A percentile compares a stretch with the other conserved stretches of the same genome.
Evolutionary conservation across 2,888 invertebrate genomes (phyloP).

Genomic region (Ormyrus nitidulus): DNA sequence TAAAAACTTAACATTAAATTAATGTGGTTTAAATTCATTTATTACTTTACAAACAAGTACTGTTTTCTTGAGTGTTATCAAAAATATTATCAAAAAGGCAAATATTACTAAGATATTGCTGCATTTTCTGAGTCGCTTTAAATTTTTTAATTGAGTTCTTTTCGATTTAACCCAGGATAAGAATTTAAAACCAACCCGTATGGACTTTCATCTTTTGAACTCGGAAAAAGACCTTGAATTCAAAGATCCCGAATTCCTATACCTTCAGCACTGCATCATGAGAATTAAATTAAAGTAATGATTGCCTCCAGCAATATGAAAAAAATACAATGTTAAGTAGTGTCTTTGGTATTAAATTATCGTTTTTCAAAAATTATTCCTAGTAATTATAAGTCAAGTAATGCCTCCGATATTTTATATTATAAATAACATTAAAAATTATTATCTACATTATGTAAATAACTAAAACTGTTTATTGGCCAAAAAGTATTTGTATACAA

Average conservation of each 20-base stretch:
- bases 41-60: no score
- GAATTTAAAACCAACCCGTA: slow-evolving; percentile 9
- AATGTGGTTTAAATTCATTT: no score
- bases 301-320: slow-evolving; percentile 5
- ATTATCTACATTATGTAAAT: no score
- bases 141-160: slow-evolving; percentile 1
- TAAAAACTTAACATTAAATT: no score
- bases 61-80: no score
- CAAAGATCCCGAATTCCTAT: slow-evolving; percentile 17
- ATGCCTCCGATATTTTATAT: no score
- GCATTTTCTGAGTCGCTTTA: no score
- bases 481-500: no score
- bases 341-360: slow-evolving; percentile 9
- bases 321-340: slow-evolving; percentile 16
- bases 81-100: no score
- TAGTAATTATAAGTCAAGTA: background rate
- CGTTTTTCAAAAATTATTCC: slow-evolving; percentile 10
- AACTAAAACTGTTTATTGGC: no score
- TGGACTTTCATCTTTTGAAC: slow-evolving; percentile 28
- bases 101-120: no score
- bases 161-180: slow-evolving; percentile 26
- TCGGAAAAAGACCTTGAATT: slow-evolving; percentile 26
- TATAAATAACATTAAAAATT: no score
- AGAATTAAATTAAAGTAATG: slow-evolving; percentile 35
- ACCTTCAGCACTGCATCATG: slow-evolving; percentile 11